A percentile compares a stretch with the other conserved stretches of the same genome.
Evolutionary conservation across 2,113 vertebrate genomes (phyloP).

Genomic region (Malurus alboscapulatus): DNA sequence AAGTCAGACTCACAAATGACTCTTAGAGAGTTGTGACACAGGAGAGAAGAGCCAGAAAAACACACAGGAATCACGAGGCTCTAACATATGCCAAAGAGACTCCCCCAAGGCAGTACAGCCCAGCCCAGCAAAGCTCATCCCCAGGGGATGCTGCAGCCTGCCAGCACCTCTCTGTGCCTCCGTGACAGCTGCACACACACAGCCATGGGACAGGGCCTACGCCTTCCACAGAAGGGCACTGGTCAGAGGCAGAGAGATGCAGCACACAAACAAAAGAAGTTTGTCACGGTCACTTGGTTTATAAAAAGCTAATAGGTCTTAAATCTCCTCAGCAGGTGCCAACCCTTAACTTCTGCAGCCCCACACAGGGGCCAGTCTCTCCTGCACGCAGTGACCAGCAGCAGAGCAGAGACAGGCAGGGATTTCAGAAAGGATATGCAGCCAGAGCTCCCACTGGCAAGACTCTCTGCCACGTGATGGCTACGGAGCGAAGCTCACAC

Average conservation of each 20-base stretch:
- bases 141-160: accelerated
- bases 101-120: neutral
- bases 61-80: neutral
- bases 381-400: neutral
- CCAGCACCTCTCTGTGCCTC: neutral
- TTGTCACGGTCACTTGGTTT: neutral
- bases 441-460: neutral
- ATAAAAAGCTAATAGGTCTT: neutral
- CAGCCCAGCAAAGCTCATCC: neutral
- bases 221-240: neutral
- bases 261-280: neutral
- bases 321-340: neutral
- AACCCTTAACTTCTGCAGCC: neutral
- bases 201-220: accelerated
- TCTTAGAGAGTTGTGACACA: neutral
- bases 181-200: neutral
- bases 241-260: neutral
- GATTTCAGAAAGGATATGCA: neutral
- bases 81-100: too few relatives aligned
- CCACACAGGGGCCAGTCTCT: accelerated
- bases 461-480: neutral
- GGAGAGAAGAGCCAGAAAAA: neutral
- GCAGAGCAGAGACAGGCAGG: neutral
- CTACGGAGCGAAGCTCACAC: neutral
- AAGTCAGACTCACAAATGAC: neutral